Evolutionary conservation across 2,797 vertebrate species (phyloP).

Genomic region (Oreonectes daqikongensis): DNA sequence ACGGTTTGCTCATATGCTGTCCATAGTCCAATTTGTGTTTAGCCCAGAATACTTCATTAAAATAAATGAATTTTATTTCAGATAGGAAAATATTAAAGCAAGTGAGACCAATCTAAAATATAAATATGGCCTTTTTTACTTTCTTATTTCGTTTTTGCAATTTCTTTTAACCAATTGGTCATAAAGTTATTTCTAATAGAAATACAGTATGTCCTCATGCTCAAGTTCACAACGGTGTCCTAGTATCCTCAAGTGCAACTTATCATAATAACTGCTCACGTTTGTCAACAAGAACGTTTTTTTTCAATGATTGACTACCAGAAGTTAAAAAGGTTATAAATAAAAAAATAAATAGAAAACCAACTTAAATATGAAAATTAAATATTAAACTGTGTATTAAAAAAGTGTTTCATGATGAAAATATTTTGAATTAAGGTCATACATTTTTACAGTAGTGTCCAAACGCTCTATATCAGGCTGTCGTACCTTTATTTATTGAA

Average conservation of each 20-base stretch:
- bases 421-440: neutral
- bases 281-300: neutral
- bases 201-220: neutral
- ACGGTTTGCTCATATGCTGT: too few species aligned
- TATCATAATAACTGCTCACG: neutral
- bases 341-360: neutral
- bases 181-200: neutral
- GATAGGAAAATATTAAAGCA: neutral
- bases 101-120: neutral
- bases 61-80: neutral
- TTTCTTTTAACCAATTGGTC: neutral
- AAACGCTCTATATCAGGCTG: neutral
- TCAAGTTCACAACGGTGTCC: neutral
- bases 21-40: too few species aligned
- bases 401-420: neutral
- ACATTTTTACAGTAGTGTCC: slow-evolving; percentile 3
- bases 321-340: neutral
- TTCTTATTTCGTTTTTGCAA: too few species aligned
- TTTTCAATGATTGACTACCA: too few species aligned
- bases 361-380: neutral
- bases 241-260: neutral
- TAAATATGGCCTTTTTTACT: too few species aligned
- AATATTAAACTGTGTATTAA: too few species aligned
- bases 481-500: neutral
- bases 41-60: neutral